A percentile compares a stretch with the other conserved stretches of the same genome.
Evolutionary conservation across 2,797 vertebrate species (phyloP).

Genomic region (Xiphorhynchus erythropygius): DNA sequence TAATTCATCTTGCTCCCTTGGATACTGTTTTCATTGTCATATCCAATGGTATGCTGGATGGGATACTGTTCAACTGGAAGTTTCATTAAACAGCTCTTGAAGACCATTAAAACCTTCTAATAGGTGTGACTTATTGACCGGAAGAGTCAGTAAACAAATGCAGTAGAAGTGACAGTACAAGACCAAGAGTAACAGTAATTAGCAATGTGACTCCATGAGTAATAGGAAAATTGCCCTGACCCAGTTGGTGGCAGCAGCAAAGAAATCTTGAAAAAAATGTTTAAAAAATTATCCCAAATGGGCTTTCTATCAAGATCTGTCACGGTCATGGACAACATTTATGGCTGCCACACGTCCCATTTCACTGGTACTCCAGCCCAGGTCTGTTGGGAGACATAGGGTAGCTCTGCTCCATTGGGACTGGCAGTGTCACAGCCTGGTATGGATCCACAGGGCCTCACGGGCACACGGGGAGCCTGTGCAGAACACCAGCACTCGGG

Average conservation of each 20-base stretch:
- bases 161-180: conserved; percentile 50
- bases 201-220: conserved; percentile 53
- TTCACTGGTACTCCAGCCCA: accelerated
- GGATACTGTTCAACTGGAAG: conserved; percentile 39
- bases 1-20: background rate
- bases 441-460: accelerated
- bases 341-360: background rate
- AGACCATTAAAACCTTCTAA: conserved; percentile 18
- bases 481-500: background rate
- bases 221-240: conserved; percentile 56
- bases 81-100: conserved; percentile 9
- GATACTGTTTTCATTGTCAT: conserved; percentile 48
- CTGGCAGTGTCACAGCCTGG: background rate
- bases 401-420: background rate
- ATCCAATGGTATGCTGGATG: conserved; percentile 53
- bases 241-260: conserved; percentile 35
- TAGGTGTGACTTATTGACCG: conserved; percentile 60
- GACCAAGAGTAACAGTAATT: conserved; percentile 47
- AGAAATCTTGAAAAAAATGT: background rate
- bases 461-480: accelerated
- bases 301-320: background rate
- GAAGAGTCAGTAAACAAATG: conserved; percentile 61
- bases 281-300: background rate
- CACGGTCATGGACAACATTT: background rate
- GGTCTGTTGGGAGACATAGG: background rate